phyloP scores from a whole-genome alignment of 1,140 invertebrate genomes.

The Drosophila burlai region DNA sequence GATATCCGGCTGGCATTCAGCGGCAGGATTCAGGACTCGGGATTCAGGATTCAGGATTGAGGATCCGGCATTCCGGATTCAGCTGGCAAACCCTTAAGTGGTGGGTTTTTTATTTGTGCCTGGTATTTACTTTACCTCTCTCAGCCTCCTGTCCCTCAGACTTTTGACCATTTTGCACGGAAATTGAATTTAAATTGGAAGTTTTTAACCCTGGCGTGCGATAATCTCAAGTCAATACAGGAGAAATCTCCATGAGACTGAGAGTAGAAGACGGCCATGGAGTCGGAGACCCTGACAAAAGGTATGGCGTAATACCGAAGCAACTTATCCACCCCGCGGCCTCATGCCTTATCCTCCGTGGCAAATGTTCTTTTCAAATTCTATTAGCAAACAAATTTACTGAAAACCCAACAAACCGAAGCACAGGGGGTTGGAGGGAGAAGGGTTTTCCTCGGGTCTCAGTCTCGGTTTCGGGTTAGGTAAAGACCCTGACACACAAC shows the following conservation, averaged over 20 bases:
- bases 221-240: constrained; percentile 69
- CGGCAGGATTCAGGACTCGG: constrained; percentile 14
- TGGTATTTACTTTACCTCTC: constrained; percentile 32
- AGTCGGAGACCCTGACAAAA: constrained; percentile 37
- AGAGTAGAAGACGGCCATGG: constrained; percentile 14
- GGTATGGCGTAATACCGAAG: constrained; percentile 34
- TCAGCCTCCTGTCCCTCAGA: constrained; percentile 50
- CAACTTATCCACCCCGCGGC: constrained; percentile 27
- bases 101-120: constrained; percentile 66
- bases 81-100: constrained; percentile 69
- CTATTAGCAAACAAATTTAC: constrained; percentile 80
- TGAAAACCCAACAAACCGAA: constrained; percentile 35
- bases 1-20: constrained; percentile 72
- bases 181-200: constrained; percentile 84
- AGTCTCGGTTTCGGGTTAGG: constrained; percentile 26
- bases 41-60: constrained; percentile 12
- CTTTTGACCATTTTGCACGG: constrained; percentile 83
- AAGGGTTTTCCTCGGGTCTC: neutral
- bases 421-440: constrained; percentile 5
- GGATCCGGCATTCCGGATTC: constrained; percentile 41
- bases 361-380: constrained; percentile 76
- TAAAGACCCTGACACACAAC: constrained; percentile 43
- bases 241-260: constrained; percentile 58
- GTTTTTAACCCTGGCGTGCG: constrained; percentile 80
- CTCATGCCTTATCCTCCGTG: constrained; percentile 28